These are phyloP conservation scores for Trichogramma evanescens DNA, from an alignment of 2,888 invertebrate species.

Conservation along the genomic window DNA sequence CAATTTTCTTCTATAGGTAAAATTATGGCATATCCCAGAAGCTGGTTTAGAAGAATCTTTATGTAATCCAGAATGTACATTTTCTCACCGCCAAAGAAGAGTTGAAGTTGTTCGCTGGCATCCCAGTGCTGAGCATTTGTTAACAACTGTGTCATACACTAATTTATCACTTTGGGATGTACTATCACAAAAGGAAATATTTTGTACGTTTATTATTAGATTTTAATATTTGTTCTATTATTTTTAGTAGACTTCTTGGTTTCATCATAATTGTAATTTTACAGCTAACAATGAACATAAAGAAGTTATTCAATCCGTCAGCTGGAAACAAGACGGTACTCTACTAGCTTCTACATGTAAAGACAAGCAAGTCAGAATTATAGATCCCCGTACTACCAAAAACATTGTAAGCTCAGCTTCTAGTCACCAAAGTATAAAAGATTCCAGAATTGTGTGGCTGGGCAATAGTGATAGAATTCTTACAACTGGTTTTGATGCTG, in stretches of 20 bases:
- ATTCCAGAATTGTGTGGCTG: slow-evolving; percentile 85
- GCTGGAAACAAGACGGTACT: slow-evolving; percentile 84
- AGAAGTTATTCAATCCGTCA: slow-evolving; percentile 82
- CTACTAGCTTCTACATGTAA: slow-evolving; percentile 81
- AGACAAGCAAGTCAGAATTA: slow-evolving; percentile 79
- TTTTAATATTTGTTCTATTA: background rate
- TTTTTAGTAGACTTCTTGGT: background rate
- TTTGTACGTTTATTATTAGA: slow-evolving; percentile 52
- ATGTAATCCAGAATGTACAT: slow-evolving; percentile 70
- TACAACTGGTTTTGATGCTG: slow-evolving; percentile 85
- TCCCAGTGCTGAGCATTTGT: slow-evolving; percentile 81
- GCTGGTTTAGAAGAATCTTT: slow-evolving; percentile 70
- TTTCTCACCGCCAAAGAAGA: slow-evolving; percentile 75
- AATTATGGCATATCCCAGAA: slow-evolving; percentile 84
- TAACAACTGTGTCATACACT: slow-evolving; percentile 78
- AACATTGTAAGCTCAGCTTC: slow-evolving; percentile 55
- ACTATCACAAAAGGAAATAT: slow-evolving; percentile 71
- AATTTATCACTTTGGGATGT: slow-evolving; percentile 83
- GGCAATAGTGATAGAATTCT: slow-evolving; percentile 77
- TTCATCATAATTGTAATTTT: too few relatives aligned
- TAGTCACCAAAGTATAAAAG: slow-evolving; percentile 86
- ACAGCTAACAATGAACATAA: slow-evolving; percentile 67
- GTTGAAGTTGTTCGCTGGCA: slow-evolving; percentile 89
- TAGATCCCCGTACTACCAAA: slow-evolving; percentile 65
- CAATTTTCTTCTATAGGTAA: slow-evolving; percentile 54